Evolutionary conservation across 2,888 invertebrate species (phyloP), one percentile per base, ranked within the genome.

Genomic region (Polydrusus pterygomalis): DNA sequence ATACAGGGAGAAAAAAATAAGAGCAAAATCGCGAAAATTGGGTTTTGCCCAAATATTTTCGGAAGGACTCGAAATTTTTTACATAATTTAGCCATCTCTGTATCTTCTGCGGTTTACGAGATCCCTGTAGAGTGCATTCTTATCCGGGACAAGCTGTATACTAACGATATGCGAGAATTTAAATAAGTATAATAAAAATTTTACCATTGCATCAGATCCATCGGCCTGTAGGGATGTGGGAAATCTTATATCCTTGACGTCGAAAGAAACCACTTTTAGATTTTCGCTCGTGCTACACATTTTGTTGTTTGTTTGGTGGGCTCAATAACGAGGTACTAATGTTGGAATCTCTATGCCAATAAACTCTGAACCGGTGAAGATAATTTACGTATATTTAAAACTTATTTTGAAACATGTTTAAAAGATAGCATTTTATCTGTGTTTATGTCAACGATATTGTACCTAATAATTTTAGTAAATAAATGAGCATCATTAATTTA

Each of bases 121-220:
- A n/a, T n/a, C n/a, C n/a, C n/a, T n/a, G n/a, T n/a, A n/a, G n/a
- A n/a, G n/a, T n/a, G n/a, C n/a, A n/a, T n/a, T n/a, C n/a, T 25
- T 3, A 25, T 25, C 5, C 1, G 5, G 5, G 1, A 25, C 5
- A 25, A 25, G 1, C 5, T 25, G 5, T 25, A 1, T 25, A 25
- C 5, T 25, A 25, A 25, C 25, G 5, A 25, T 5, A 25, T 25
- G 25, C 1, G 25, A 5, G 25, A 25, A n/a, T n/a, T 25, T 25
- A 25, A 25, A 25, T 25, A 25, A n/a, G n/a, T 25, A 25, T 25
- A 25, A 25, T 3, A 25, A 25, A 25, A n/a, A n/a, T n/a, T n/a
- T 89, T 90, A 96, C 96, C 94, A 97, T 93, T 72, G 96, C 96
- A 90, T 97, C 97, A 0, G 96, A 96, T 70, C 97, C 97, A 88